These are phyloP conservation scores for Saccostrea cuccullata DNA, from an alignment of 1,140 invertebrate species.

Conservation along the genomic window DNA sequence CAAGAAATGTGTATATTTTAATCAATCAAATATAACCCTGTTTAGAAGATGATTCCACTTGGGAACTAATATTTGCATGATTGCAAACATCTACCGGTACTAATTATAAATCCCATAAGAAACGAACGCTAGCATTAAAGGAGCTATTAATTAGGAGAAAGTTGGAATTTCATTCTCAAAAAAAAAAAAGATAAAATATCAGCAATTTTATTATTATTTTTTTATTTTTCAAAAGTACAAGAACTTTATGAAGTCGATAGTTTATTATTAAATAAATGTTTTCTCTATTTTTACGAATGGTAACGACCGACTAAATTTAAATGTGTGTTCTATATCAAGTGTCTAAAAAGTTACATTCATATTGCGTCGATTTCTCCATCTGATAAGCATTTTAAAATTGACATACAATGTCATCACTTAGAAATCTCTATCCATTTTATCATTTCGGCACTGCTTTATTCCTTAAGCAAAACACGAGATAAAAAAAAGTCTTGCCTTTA, in stretches of 20 bases:
- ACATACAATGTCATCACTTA: constrained; percentile 21
- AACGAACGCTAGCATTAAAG: not conserved
- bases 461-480: not conserved
- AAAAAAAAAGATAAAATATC: not conserved
- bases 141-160: not conserved
- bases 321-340: not conserved
- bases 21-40: constrained; percentile 30
- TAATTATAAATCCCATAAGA: constrained; percentile 9
- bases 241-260: too few species aligned
- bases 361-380: not conserved
- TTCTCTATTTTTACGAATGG: not conserved
- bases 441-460: not conserved
- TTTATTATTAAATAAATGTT: not conserved
- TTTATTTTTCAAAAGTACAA: not conserved
- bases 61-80: constrained; percentile 10
- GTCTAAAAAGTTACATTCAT: not conserved
- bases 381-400: not conserved
- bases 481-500: not conserved
- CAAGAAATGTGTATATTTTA: constrained; percentile 36
- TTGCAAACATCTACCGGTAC: constrained; percentile 17
- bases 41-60: constrained; percentile 36
- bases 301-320: not conserved
- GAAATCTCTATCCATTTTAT: constrained; percentile 12
- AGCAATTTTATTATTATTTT: not conserved
- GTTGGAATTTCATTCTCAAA: not conserved